phyloP scores from a whole-genome alignment of 2,113 vertebrate species.

The Zosterops japonicus region DNA sequence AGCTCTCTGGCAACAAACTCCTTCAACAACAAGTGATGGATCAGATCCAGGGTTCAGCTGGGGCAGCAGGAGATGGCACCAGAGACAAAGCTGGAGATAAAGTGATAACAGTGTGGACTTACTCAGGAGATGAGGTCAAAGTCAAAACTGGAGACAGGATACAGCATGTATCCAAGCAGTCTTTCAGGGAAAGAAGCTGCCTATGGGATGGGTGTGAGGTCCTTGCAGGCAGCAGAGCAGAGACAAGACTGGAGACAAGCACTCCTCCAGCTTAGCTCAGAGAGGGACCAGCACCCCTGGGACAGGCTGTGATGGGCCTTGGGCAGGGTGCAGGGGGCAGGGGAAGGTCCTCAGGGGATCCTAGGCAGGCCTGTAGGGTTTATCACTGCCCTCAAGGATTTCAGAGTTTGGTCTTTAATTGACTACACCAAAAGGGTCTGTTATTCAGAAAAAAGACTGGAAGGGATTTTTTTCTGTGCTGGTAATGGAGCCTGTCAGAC shows the following conservation, averaged over 20 bases:
- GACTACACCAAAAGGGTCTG: no score
- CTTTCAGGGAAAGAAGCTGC: not conserved
- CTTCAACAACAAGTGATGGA: not conserved
- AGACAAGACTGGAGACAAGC: not conserved
- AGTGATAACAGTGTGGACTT: not conserved
- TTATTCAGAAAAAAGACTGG: not conserved
- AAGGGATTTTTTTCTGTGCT: not conserved
- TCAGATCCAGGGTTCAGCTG: not conserved
- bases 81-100: not conserved
- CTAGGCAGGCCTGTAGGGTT: not conserved
- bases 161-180: not conserved
- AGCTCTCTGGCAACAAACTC: not conserved
- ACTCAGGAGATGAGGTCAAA: not conserved
- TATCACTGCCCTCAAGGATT: not conserved
- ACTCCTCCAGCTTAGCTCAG: not conserved
- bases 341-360: no score
- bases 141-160: not conserved
- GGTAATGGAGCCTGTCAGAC: not conserved
- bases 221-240: not conserved
- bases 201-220: not conserved
- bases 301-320: not conserved
- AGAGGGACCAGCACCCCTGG: not conserved
- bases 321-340: no score
- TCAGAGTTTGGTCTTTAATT: not conserved
- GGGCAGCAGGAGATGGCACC: not conserved